phyloP scores from a whole-genome alignment of 2,113 vertebrate species.

The Tichodroma muraria region DNA sequence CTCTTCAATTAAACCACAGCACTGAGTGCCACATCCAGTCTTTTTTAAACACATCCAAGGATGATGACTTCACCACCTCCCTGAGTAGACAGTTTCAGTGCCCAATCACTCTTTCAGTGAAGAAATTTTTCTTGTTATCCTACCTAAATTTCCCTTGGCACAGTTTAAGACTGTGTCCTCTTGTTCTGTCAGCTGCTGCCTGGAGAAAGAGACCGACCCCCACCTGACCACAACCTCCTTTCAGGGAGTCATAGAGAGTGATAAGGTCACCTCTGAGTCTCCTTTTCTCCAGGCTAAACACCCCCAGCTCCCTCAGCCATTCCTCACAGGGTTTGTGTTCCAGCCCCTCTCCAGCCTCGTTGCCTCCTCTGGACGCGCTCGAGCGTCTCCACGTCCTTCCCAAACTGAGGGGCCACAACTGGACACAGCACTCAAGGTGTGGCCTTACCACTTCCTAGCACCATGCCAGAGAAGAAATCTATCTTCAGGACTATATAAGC shows the following conservation, averaged over 20 bases:
- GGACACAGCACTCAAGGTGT: not conserved
- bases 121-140: accelerated
- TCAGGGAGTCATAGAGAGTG: no score
- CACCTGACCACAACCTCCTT: accelerated
- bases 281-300: not conserved
- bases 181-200: not conserved
- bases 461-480: not conserved
- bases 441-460: not conserved
- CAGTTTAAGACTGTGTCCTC: not conserved
- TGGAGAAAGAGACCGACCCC: not conserved
- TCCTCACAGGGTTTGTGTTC: not conserved
- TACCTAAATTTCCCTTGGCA: not conserved
- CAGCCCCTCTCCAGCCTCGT: not conserved
- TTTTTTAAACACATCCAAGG: not conserved
- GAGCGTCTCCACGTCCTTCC: accelerated
- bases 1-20: not conserved
- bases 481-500: not conserved
- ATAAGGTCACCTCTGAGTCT: not conserved
- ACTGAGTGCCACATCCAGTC: not conserved
- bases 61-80: no score
- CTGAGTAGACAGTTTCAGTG: not conserved
- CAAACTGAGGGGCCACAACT: not conserved
- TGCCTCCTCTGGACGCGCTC: accelerated
- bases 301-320: accelerated
- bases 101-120: not conserved